A percentile compares a stretch with the other conserved stretches of the same genome.
phyloP scores from a whole-genome alignment of 2,113 vertebrate genomes.

The Chrysemys picta region DNA sequence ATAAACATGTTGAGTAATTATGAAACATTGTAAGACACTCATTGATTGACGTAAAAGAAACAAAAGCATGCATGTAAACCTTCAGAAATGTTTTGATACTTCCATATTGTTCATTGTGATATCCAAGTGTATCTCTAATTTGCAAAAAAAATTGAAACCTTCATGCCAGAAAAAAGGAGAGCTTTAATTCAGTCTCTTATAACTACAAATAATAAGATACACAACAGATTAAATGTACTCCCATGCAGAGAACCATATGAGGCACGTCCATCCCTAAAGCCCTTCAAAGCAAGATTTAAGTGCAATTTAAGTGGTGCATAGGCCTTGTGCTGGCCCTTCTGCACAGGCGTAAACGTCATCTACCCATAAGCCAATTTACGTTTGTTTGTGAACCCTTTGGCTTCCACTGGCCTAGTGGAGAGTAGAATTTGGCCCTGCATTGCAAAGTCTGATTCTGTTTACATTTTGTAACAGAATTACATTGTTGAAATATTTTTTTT shows the following conservation, averaged over 20 bases:
- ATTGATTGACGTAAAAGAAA: neutral
- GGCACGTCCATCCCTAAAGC: neutral
- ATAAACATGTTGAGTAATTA: accelerated
- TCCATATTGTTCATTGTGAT: neutral
- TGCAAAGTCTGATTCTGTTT: neutral
- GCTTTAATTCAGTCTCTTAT: neutral
- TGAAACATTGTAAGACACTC: neutral
- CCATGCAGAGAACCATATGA: neutral
- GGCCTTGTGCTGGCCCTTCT: neutral
- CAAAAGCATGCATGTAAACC: accelerated
- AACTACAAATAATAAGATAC: neutral
- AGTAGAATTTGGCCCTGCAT: neutral
- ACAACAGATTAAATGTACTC: neutral
- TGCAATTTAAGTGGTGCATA: neutral
- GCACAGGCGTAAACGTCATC: neutral
- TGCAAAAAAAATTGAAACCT: accelerated
- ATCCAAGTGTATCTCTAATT: accelerated
- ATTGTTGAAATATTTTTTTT: neutral
- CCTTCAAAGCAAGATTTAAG: neutral
- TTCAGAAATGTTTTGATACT: neutral
- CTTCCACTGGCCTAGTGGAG: neutral
- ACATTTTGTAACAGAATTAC: too few species aligned
- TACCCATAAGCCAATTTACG: neutral
- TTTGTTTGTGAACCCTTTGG: neutral
- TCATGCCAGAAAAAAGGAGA: neutral